These are phyloP conservation scores for Eucidaris tribuloides DNA, from an alignment of 35 echinoderm and acorn worm species.

Conservation along the genomic window DNA sequence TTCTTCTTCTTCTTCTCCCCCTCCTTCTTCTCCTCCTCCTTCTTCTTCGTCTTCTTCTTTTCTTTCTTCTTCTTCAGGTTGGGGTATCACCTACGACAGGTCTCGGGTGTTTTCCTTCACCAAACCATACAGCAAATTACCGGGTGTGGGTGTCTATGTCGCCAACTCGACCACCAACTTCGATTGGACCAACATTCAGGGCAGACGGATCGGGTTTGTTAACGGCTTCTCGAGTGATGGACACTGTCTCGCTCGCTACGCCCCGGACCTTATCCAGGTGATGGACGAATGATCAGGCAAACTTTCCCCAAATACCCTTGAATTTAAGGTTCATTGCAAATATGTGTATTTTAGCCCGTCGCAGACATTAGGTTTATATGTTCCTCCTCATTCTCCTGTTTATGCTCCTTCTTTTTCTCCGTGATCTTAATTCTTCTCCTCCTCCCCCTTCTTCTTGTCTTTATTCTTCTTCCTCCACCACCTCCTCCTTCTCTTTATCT, in stretches of 20 bases:
- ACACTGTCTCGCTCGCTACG: neutral
- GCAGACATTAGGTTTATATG: neutral
- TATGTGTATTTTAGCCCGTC: neutral
- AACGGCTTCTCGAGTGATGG: neutral
- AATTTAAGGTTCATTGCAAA: neutral
- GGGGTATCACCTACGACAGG: neutral
- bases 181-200: neutral
- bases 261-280: conserved; percentile 8
- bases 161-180: conserved; percentile 6
- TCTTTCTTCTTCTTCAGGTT: neutral
- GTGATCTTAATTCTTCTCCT: too few relatives aligned
- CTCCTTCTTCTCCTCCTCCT: too few relatives aligned
- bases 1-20: too few relatives aligned
- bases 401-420: too few relatives aligned
- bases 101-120: neutral
- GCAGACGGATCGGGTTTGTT: neutral
- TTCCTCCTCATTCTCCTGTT: too few relatives aligned
- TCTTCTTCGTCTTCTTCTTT: neutral
- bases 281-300: neutral
- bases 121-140: conserved; percentile 1
- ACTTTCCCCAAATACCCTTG: neutral
- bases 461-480: too few relatives aligned
- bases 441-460: too few relatives aligned
- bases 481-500: too few relatives aligned
- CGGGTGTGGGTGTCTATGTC: neutral